A percentile compares a stretch with the other conserved stretches of the same genome.
phyloP scores from a whole-genome alignment of 2,888 invertebrate genomes.

The Drosophila prostipennis region DNA sequence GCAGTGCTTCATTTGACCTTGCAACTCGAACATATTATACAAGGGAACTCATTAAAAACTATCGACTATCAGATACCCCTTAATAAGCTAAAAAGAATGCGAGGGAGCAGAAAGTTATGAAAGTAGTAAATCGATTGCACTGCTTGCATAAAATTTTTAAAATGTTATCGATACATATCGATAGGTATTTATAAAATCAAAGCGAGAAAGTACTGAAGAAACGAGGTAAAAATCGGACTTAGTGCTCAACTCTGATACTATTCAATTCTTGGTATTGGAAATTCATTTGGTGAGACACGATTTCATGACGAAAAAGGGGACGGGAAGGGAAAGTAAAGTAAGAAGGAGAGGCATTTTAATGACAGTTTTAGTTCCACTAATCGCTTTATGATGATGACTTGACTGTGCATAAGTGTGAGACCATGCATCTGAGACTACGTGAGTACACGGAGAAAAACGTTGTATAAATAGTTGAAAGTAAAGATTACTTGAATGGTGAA shows the following conservation, averaged over 20 bases:
- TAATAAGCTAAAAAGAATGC: no score
- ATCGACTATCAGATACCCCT: no score
- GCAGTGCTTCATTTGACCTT: conserved; percentile 9
- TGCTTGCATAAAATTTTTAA: no score
- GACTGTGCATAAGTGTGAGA: conserved; percentile 16
- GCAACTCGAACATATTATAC: neutral
- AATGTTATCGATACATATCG: no score
- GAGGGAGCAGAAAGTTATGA: no score
- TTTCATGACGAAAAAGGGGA: conserved; percentile 25
- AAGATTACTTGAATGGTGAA: neutral
- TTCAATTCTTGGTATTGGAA: conserved; percentile 28
- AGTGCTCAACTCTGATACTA: neutral
- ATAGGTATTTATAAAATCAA: no score
- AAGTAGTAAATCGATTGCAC: no score
- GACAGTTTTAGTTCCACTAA: conserved; percentile 75
- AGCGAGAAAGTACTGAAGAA: no score
- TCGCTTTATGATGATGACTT: conserved; percentile 77
- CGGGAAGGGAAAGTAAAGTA: neutral
- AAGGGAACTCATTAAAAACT: neutral
- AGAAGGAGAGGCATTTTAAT: conserved; percentile 60
- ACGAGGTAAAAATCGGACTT: no score
- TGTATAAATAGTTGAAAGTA: no score
- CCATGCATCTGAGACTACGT: conserved; percentile 7
- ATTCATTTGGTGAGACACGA: conserved; percentile 43
- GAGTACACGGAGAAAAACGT: conserved; percentile 8